phyloP scores from a whole-genome alignment of 2,888 invertebrate genomes.

The Xylocampa areola region DNA sequence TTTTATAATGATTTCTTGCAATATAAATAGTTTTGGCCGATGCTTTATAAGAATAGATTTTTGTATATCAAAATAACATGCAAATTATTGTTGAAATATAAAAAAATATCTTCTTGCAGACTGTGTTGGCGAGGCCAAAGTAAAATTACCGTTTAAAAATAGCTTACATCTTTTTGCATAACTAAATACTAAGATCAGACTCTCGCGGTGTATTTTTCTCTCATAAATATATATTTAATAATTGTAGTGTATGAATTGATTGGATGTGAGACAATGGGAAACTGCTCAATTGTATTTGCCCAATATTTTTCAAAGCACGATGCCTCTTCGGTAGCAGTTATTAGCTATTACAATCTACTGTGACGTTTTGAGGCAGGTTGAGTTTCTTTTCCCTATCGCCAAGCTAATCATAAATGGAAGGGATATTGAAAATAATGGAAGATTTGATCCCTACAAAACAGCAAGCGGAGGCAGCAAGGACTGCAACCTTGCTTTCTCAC shows the following conservation, averaged over 20 bases:
- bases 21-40: background rate
- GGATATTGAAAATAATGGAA: too few relatives aligned
- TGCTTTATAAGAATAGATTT: background rate
- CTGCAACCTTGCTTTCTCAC: too few relatives aligned
- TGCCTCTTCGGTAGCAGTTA: too few relatives aligned
- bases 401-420: too few relatives aligned
- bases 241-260: background rate
- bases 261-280: background rate
- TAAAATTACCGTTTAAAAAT: constrained; percentile 32
- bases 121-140: constrained; percentile 28
- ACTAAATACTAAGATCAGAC: constrained; percentile 30
- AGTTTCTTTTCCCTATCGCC: too few relatives aligned
- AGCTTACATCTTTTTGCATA: constrained; percentile 38
- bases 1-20: background rate
- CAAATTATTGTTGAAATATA: constrained; percentile 18
- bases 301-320: too few relatives aligned
- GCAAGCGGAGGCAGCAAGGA: too few relatives aligned
- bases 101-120: constrained; percentile 20
- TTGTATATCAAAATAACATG: constrained; percentile 6
- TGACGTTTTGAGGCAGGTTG: too few relatives aligned
- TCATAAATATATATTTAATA: background rate
- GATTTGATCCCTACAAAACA: too few relatives aligned
- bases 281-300: too few relatives aligned
- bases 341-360: too few relatives aligned
- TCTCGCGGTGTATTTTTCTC: constrained; percentile 10